Evolutionary conservation across 2,888 invertebrate species (phyloP).

Genomic region (Eueremaeus valkanovi): DNA sequence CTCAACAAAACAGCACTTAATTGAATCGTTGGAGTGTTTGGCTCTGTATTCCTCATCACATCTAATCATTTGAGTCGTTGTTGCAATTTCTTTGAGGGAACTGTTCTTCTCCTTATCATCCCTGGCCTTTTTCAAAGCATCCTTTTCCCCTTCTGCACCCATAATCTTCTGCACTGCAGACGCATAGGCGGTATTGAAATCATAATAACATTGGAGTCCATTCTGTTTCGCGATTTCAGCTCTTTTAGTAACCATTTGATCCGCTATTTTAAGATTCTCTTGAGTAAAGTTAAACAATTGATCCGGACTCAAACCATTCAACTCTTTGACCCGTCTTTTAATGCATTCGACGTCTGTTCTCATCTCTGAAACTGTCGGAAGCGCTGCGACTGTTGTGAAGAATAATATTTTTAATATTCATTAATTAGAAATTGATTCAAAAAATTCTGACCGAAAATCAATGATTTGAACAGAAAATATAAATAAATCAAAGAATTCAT

Average conservation of each 20-base stretch:
- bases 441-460: neutral
- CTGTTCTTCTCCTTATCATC: neutral
- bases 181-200: neutral
- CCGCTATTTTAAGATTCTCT: neutral
- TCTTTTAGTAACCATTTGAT: neutral
- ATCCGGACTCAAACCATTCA: neutral
- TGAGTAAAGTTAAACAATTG: neutral
- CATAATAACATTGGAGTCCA: neutral
- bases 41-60: conserved; percentile 6
- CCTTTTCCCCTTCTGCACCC: neutral
- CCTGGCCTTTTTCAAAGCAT: neutral
- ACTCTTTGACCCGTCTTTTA: neutral
- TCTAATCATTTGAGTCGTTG: neutral
- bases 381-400: neutral
- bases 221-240: neutral
- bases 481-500: neutral
- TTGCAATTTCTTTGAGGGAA: neutral
- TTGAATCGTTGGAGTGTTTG: neutral
- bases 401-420: neutral
- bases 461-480: neutral
- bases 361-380: neutral
- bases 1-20: neutral
- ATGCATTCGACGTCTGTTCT: too few species aligned
- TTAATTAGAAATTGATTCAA: neutral
- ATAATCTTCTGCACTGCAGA: neutral